Evolutionary conservation across 2,797 vertebrate genomes (phyloP).

Genomic region (Sebastes jordani): DNA sequence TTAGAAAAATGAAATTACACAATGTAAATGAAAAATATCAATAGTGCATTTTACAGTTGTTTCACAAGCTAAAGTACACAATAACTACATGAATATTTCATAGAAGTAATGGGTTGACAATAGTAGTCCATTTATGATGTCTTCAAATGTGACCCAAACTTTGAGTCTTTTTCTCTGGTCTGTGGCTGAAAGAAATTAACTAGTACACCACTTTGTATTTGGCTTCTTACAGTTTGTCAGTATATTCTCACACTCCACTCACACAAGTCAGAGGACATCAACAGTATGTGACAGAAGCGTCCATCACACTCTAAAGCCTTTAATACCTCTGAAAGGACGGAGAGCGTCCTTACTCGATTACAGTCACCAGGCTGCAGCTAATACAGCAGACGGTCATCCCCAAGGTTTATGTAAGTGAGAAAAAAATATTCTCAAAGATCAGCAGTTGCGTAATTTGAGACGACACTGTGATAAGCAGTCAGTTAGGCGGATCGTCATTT

Average conservation of each 20-base stretch:
- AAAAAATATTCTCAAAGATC: slow-evolving; percentile 9
- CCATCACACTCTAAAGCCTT: slow-evolving; percentile 41
- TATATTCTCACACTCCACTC: neutral
- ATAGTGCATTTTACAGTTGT: too few species aligned
- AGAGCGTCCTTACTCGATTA: slow-evolving; percentile 25
- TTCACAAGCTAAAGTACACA: too few species aligned
- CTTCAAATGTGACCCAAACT: neutral
- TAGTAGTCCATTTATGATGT: neutral
- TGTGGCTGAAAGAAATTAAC: neutral
- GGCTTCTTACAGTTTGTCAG: neutral
- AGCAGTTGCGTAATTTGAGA: slow-evolving; percentile 43
- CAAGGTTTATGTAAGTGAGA: slow-evolving; percentile 46
- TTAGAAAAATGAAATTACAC: too few species aligned
- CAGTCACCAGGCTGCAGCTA: slow-evolving; percentile 12
- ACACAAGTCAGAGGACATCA: neutral
- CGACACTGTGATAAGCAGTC: neutral
- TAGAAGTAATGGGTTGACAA: neutral
- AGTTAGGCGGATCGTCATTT: neutral
- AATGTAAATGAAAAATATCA: too few species aligned
- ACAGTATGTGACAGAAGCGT: neutral
- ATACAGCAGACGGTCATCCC: neutral
- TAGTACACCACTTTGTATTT: neutral
- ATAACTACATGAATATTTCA: too few species aligned
- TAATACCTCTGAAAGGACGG: slow-evolving; percentile 39
- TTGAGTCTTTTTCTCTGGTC: neutral